phyloP scores from a whole-genome alignment of 2,888 invertebrate species.

The Agonopterix heracliana region DNA sequence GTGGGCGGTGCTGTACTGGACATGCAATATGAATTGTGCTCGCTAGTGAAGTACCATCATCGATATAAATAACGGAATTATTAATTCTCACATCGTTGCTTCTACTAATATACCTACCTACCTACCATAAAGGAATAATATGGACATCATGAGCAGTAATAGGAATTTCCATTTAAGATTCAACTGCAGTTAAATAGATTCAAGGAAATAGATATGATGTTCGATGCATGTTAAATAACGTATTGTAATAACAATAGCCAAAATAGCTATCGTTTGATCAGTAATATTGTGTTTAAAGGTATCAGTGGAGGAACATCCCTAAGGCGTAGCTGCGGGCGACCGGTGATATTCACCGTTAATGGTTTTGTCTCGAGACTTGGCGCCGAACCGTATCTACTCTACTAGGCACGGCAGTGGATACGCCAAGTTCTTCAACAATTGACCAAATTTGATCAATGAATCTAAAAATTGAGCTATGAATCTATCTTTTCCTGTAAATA shows the following conservation, averaged over 20 bases:
- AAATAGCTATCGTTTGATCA: constrained; percentile 9
- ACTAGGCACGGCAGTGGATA: neutral
- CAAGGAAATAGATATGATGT: neutral
- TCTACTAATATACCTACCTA: constrained; percentile 33
- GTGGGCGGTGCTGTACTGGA: constrained; percentile 66
- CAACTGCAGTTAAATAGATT: constrained; percentile 7
- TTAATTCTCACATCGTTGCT: constrained; percentile 33
- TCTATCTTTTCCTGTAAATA: no score
- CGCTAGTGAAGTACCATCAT: constrained; percentile 37
- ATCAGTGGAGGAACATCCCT: constrained; percentile 30
- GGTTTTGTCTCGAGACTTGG: constrained; percentile 40
- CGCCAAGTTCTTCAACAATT: no score
- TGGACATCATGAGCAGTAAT: constrained; percentile 29
- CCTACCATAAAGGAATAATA: constrained; percentile 19
- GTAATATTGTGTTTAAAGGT: constrained; percentile 20
- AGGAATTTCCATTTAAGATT: constrained; percentile 9
- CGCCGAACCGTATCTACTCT: constrained; percentile 24
- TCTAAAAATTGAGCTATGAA: no score
- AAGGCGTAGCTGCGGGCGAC: constrained; percentile 22
- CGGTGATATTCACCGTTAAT: constrained; percentile 36
- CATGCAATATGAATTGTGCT: constrained; percentile 66
- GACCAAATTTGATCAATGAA: no score
- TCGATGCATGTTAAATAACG: constrained; percentile 4
- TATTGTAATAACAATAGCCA: constrained; percentile 16
- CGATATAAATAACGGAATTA: constrained; percentile 42